phyloP scores from a whole-genome alignment of 2,888 invertebrate species.

The Anagyrus pseudococci region DNA sequence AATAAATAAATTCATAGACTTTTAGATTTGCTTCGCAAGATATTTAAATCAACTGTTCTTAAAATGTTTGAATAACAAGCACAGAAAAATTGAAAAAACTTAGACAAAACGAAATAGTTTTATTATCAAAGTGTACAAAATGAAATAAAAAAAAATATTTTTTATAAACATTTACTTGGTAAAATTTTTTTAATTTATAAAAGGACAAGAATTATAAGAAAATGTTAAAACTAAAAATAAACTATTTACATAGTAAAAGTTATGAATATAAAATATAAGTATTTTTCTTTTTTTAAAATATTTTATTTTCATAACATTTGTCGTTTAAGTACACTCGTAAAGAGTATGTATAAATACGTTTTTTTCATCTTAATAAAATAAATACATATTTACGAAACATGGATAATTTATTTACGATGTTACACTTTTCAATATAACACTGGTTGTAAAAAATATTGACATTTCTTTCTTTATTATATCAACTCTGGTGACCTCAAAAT shows the following conservation, averaged over 20 bases:
- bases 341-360: no score
- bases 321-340: no score
- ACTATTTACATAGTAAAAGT: not conserved
- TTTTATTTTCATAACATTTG: not conserved
- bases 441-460: conserved; percentile 41
- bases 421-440: conserved; percentile 38
- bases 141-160: no score
- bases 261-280: not conserved
- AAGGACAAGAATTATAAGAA: not conserved
- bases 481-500: conserved; percentile 38
- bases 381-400: conserved; percentile 34
- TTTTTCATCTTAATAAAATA: conserved; percentile 18
- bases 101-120: no score
- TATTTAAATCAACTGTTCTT: no score
- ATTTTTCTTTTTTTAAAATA: not conserved
- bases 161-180: no score
- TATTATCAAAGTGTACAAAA: no score
- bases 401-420: conserved; percentile 38
- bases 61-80: no score
- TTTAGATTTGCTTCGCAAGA: no score
- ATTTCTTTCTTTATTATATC: conserved; percentile 30
- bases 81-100: no score
- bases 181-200: not conserved
- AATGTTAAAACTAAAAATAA: not conserved
- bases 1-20: no score